These are phyloP conservation scores for Lutjanus campechanus DNA, from an alignment of 2,797 vertebrate genomes.

Conservation along the genomic window DNA sequence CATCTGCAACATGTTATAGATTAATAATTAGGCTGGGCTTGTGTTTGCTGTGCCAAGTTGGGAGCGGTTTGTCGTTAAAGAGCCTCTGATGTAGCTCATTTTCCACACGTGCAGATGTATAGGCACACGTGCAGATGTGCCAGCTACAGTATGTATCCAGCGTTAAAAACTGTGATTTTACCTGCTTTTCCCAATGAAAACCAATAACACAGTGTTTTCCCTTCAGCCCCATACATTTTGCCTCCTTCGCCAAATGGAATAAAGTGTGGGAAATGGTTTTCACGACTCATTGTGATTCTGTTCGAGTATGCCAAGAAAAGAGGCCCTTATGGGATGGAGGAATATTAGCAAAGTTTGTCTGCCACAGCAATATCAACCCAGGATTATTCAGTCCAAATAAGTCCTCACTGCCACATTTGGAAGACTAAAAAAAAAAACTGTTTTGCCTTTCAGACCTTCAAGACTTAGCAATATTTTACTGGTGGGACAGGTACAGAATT, in stretches of 20 bases:
- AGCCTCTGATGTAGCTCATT: conserved; percentile 57
- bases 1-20: conserved; percentile 74
- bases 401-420: neutral
- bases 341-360: conserved; percentile 3
- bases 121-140: conserved; percentile 13
- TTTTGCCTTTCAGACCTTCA: neutral
- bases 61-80: conserved; percentile 61
- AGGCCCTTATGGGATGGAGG: neutral
- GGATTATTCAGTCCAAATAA: conserved; percentile 1
- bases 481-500: neutral
- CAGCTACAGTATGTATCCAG: conserved; percentile 7
- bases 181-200: conserved; percentile 43
- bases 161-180: conserved; percentile 14
- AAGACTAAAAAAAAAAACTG: neutral
- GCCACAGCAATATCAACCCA: neutral
- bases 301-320: conserved; percentile 26
- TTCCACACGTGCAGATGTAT: conserved; percentile 45
- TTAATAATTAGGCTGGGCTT: conserved; percentile 68
- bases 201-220: conserved; percentile 28
- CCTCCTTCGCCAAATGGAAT: conserved; percentile 36
- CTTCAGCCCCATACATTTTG: conserved; percentile 1
- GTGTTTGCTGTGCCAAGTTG: conserved; percentile 64
- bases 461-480: neutral
- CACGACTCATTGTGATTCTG: conserved; percentile 25
- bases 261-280: conserved; percentile 45